Percentiles rank a stretch among this genome's conserved stretches.
These are phyloP conservation scores for Umimayanthus kanabou DNA, from an alignment of 92 coral and sea anemone species.

Conservation along the genomic window DNA sequence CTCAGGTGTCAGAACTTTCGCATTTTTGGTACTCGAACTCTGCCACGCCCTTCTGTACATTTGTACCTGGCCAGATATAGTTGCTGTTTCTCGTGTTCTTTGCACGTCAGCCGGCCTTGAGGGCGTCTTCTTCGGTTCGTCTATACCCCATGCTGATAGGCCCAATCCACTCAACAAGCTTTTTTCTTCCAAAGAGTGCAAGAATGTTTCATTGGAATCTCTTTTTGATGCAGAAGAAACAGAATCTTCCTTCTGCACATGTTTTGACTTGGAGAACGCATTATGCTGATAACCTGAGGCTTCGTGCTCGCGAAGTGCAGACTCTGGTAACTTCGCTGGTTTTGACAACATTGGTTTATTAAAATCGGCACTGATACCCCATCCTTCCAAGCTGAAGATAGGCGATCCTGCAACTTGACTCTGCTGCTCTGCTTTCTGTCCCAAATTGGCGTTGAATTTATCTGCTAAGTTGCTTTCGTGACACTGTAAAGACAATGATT, in stretches of 20 bases:
- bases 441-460: not conserved
- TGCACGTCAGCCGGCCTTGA: not conserved
- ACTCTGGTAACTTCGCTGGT: not conserved
- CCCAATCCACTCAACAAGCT: slow-evolving; percentile 4
- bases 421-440: not conserved
- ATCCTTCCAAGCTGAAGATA: slow-evolving; percentile 13
- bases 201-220: not conserved
- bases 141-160: slow-evolving; percentile 29
- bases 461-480: not conserved
- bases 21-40: not conserved
- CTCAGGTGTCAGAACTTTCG: not conserved
- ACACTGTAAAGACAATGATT: not conserved
- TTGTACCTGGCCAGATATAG: not conserved
- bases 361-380: slow-evolving; percentile 25
- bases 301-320: not conserved
- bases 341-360: not conserved
- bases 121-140: not conserved
- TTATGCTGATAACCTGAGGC: not conserved
- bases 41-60: not conserved
- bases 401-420: slow-evolving; percentile 7
- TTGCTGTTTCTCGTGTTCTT: not conserved
- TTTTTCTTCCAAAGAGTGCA: slow-evolving; percentile 7
- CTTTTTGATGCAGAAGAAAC: not conserved
- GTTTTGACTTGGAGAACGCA: not conserved
- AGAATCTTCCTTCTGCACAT: not conserved